These are phyloP conservation scores for Tetragnatha versicolor DNA, from an alignment of 1,140 invertebrate species.

Conservation along the genomic window DNA sequence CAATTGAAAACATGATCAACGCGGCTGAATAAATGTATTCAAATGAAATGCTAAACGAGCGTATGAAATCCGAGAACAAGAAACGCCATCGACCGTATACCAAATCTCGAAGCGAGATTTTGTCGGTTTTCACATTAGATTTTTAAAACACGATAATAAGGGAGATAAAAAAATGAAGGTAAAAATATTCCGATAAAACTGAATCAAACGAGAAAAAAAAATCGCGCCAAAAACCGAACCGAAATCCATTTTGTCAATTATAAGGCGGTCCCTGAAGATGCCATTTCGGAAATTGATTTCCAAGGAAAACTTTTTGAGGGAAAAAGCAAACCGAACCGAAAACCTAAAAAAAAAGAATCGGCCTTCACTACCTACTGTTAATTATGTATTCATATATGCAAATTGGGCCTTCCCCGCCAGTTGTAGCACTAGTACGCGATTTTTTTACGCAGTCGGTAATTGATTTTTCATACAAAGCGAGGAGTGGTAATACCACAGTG, in stretches of 20 bases:
- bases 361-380: slow-evolving; percentile 31
- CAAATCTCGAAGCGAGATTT: background rate
- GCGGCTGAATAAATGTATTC: no score
- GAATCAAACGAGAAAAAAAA: background rate
- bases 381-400: slow-evolving; percentile 55
- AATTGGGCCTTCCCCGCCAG: slow-evolving; percentile 32
- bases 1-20: slow-evolving; percentile 6
- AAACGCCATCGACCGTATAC: slow-evolving; percentile 5
- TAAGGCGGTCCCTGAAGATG: slow-evolving; percentile 29
- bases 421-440: no score
- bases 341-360: slow-evolving; percentile 13
- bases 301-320: slow-evolving; percentile 27
- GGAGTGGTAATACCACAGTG: background rate
- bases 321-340: slow-evolving; percentile 15
- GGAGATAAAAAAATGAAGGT: background rate
- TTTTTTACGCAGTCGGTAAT: slow-evolving; percentile 46
- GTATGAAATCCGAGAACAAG: slow-evolving; percentile 4
- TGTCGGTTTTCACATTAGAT: background rate
- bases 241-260: slow-evolving; percentile 54
- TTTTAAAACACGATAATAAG: background rate
- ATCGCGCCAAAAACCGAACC: background rate
- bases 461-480: slow-evolving; percentile 55
- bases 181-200: background rate
- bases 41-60: slow-evolving; percentile 25
- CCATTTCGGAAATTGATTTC: slow-evolving; percentile 52